Base-by-base conservation (phyloP, 2,113 vertebrate genomes). In the Microcebus tavaratra region DNA sequence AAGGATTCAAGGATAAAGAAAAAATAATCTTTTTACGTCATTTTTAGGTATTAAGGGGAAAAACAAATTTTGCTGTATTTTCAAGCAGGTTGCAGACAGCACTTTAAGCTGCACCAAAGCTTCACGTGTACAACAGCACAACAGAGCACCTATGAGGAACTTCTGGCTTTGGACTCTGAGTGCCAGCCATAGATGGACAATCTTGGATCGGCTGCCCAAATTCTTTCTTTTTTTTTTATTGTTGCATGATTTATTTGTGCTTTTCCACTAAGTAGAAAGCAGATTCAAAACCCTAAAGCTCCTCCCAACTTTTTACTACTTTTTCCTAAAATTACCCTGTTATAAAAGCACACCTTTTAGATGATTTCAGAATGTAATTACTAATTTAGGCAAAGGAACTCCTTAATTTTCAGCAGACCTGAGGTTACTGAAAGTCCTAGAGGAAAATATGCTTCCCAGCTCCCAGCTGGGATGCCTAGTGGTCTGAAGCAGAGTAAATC, bases 251-350 rank as follows among this genome's bases (percentile, higher is more conserved):
- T 75, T 61, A 76, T 59, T 89, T 87, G 81, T 95, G 55, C 57
- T 68, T 94, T 88, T 75, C 48, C 34, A 88, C 21, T 83, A 90
- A 95, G 63, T 25, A 45, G 27, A 91, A 96, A 92, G 57, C 65
- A 50, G 8, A 85, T n/a, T 82, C 21, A 90, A 90, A 83, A 63
- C 34, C 39, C 29, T 67, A 82, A 50, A 8, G 50, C 23, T 92
- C 18, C 31, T 36, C 21, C 59, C 25, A 79, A 79, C 83, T 75
- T 79, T 82, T 75, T 57, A 79, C 25, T 83, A 13, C 23, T 86
- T 12, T 63, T 48, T 92, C 55, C 50, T 88, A 68, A 94, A 96
- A 72, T 50, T 29, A 67, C 14, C 23, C 80, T 65, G 14, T 27
- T 65, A 65, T 29, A 88, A 91, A 92, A 88, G n/a, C 36, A 88